Conservation (phyloP, 2,113 vertebrate genomes). For the Thalassarche chlororhynchos region DNA sequence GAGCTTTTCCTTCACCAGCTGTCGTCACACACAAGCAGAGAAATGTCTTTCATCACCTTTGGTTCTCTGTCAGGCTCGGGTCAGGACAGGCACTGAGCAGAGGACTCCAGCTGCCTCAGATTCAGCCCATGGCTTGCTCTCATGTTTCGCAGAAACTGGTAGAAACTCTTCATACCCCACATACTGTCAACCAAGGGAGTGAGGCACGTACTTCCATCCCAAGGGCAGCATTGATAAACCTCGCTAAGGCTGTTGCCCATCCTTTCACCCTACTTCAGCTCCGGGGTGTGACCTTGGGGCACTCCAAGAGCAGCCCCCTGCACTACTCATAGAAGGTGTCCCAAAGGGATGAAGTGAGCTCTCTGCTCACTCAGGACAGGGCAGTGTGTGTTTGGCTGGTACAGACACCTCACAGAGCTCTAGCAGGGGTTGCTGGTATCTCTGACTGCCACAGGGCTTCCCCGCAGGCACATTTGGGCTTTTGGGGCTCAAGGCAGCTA, state of each 20-base stretch:
- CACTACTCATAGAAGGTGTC: neutral
- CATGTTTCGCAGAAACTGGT: neutral
- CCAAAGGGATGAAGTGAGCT: neutral
- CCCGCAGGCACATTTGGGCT: neutral
- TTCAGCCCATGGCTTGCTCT: neutral
- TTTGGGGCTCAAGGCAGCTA: neutral
- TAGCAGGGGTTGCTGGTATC: neutral
- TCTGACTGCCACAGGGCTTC: neutral
- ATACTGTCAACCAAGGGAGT: neutral
- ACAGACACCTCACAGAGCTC: neutral
- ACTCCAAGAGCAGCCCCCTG: neutral
- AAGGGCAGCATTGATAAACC: neutral
- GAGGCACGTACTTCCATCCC: neutral
- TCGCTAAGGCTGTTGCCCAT: neutral
- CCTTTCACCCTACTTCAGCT: neutral
- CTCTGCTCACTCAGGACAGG: neutral
- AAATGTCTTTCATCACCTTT: neutral
- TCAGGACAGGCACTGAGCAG: neutral
- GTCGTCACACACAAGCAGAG: neutral
- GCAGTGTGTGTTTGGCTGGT: neutral
- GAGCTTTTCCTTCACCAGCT: neutral
- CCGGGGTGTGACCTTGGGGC: fast-evolving
- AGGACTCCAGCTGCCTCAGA: neutral
- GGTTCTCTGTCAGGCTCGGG: neutral
- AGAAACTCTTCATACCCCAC: neutral